These are phyloP conservation scores for Seladonia tumulorum DNA, from an alignment of 2,888 invertebrate species.

Conservation along the genomic window DNA sequence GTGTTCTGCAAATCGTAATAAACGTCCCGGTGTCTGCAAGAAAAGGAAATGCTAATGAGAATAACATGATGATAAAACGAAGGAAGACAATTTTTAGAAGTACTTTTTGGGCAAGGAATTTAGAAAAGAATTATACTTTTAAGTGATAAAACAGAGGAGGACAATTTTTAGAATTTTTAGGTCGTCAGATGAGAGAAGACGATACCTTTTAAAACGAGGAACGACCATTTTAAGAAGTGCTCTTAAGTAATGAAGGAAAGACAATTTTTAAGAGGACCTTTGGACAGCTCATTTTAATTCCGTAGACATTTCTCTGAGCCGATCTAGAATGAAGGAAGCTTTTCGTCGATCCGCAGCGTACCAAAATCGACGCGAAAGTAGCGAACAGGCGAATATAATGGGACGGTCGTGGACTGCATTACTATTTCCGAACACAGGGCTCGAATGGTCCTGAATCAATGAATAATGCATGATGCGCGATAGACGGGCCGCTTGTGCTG, in stretches of 20 bases:
- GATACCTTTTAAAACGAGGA: not conserved
- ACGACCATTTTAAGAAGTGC: not conserved
- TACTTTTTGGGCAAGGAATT: no score
- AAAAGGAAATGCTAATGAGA: not conserved
- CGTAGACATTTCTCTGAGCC: not conserved
- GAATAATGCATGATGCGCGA: slow-evolving; percentile 61
- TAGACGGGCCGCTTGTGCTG: slow-evolving; percentile 43
- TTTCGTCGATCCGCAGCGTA: not conserved
- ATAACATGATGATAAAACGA: not conserved
- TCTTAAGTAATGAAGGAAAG: not conserved
- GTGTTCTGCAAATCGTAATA: not conserved
- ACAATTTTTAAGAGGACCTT: not conserved
- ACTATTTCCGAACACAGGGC: slow-evolving; percentile 47
- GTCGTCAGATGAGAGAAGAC: no score
- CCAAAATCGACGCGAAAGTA: slow-evolving; percentile 56
- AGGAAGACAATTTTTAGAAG: no score
- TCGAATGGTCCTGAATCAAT: slow-evolving; percentile 40
- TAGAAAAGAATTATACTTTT: no score
- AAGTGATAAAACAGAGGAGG: no score
- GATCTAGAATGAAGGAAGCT: not conserved
- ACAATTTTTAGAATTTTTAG: no score
- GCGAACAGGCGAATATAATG: slow-evolving; percentile 50
- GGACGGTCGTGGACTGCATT: slow-evolving; percentile 35
- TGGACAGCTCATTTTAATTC: not conserved
- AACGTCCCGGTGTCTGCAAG: not conserved